Evolutionary conservation across 2,797 vertebrate genomes (phyloP), one percentile per base, ranked within the genome.

Genomic region (Periparus ater): DNA sequence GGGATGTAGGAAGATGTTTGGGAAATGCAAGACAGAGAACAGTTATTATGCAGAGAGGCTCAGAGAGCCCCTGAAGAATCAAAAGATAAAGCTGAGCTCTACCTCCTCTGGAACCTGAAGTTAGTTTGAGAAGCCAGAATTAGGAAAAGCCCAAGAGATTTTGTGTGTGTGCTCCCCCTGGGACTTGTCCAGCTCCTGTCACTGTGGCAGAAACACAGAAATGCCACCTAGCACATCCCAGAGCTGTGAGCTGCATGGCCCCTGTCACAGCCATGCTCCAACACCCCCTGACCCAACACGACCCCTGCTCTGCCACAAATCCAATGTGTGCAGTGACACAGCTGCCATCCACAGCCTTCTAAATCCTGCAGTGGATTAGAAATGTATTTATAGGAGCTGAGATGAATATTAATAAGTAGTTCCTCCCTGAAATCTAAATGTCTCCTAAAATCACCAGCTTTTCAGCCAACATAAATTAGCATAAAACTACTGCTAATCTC

Each of bases 331-430:
- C n/a, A 50, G 67, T 45, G 61, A 36, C 61, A 61, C 44, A 84
- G 71, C 61, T 88, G 88, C 89, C 87, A 93, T 70, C 72, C 38
- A 44, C 36, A 60, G 48, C 48, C 73, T 29, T 6, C 94, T 67
- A 83, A 96, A 85, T 73, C 82, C 91, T 94, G 79, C 34, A 62
- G 55, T 84, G 76, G 76, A 92, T 94, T 89, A 93, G 75, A 57
- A 78, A 85, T 70, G 14, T 67, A 88, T 85, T 83, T 93, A 77
- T 77, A 79, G 82, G 38, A 70, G 22, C 44, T 5, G 26, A 70
- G 23, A 88, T 81, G 26, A 96, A 93, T 96, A 78, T 88, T 96
- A 96, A 96, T 83, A 72, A 84, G 78, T 34, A 86, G 36, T 60
- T 48, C 42, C 15, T 77, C 72, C 68, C 58, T 60, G 70, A 91